Base-by-base conservation (phyloP, 1,140 invertebrate species). In the Camponotus pennsylvanicus region DNA sequence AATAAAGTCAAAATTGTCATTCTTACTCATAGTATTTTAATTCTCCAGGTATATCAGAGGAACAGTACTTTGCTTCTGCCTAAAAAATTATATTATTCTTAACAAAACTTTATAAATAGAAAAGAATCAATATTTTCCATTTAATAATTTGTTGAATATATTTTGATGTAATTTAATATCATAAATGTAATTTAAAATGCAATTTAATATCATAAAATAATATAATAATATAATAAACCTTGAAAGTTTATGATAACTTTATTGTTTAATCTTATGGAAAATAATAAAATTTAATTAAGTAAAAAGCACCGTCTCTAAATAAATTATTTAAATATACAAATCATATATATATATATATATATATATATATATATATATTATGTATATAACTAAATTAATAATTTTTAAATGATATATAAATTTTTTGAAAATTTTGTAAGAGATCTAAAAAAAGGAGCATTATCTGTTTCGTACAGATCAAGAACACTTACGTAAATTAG, bases 61-160 rank as follows among this genome's bases (percentile, higher is more conserved):
- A 93, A 95, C 94, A 95, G 89, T 92, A 93, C 93, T 94, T 95
- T 92, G 94, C 95, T 94, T 95, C 94, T 88, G 94, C 94, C 95
- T 95, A 77, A 92, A 94, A 15, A 40, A 67, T 59, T 52, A 59
- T 32, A 21, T 13, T 6, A 2, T 83, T 34, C 42, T 21, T 18
- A 8, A 55, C n/a, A 42, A 66, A 34, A 1, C 13, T 32, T 37
- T 15, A 7, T 37, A 69, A 37, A 79, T 11, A 15, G 11, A 59
- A 34, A n/a, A 2, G 18, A 67, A 52, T 18, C 5, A 59, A 59
- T 59, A 37, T 55, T 2, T 32, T 52, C 6, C n/a, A 73, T 2
- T 27, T 15, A 13, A 37, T 11, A 73, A 59, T 61, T 6, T 18
- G 5, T 55, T 18, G 15, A 75, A 59, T 34, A 37, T 64, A 8